Base-by-base conservation (phyloP, 2,797 vertebrate genomes). In the Erethizon dorsatum region DNA sequence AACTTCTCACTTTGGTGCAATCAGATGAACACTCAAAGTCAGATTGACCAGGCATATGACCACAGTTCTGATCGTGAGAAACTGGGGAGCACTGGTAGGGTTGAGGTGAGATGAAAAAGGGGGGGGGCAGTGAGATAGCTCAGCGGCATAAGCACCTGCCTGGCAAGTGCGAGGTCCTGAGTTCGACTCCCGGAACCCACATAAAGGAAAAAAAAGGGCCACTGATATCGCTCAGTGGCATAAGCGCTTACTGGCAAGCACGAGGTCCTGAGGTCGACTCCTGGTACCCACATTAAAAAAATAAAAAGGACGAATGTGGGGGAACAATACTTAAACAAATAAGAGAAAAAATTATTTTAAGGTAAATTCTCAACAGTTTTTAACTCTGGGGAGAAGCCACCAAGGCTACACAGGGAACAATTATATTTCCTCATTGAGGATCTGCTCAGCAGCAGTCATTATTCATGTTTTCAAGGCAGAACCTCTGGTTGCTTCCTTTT, bases 1-100 rank as follows among this genome's bases (percentile, higher is more conserved):
- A 93, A n/a, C 80, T 91, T 78, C 69, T 83, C 61, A 47, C 8
- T 37, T 59, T 88, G 83, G 69, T 33, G 73, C 84, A 91, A 41
- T 50, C 78, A 87, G 50, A 80, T 9, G 71, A 88, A 50, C 59
- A n/a, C 9, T 31, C 87, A 86, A 65, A 80, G 56, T 12, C 59
- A 83, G 3, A 54, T 6, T 54, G 33, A 77, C 13, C 2, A 88
- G 65, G 50, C 22, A 33, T 13, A 61, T 14, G 67, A 79, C 28
- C 41, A 52, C 57, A 28, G 31, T 37, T 65, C 41, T 45, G n/a
- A 59, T 33, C 67, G 47, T 84, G 59, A 88, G 28, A 26, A 82
- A 78, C 1, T 52, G 50, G 18, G 63, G 12, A 95, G 73, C 20
- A 13, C 26, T 88, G 65, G 73, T 41, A 84, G 59, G n/a, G 45